These are phyloP conservation scores for Rotaria macrura DNA, from an alignment of 2,888 invertebrate genomes.

Conservation along the genomic window DNA sequence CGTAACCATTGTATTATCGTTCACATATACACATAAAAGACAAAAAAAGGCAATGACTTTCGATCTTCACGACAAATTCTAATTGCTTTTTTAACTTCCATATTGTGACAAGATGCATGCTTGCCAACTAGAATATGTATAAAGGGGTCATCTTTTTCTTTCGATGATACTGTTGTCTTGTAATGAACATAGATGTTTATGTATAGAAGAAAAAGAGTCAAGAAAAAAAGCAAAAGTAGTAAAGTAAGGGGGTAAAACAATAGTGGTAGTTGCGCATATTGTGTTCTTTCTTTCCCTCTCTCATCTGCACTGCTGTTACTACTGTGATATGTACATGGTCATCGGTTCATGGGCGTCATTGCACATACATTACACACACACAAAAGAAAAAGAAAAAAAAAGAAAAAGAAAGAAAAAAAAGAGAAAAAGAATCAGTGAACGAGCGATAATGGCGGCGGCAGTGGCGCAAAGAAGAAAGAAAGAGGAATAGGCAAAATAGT, in stretches of 20 bases:
- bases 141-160: background rate
- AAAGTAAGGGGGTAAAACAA: background rate
- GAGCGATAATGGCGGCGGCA: background rate
- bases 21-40: background rate
- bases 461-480: constrained; percentile 12
- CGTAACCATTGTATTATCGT: background rate
- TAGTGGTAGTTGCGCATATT: background rate
- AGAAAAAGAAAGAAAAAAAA: background rate
- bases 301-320: background rate
- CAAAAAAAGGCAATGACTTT: background rate
- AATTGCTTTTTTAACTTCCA: background rate
- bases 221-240: background rate
- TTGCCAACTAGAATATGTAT: background rate
- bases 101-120: background rate
- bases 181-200: background rate
- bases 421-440: background rate
- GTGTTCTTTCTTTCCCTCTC: background rate
- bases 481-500: background rate
- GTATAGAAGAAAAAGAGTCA: background rate
- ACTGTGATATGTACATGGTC: constrained; percentile 16
- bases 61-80: background rate
- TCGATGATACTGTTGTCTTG: background rate
- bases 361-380: background rate
- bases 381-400: background rate
- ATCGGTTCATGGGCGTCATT: constrained; percentile 20